Base-by-base conservation (phyloP, 2,113 vertebrate genomes). In the Nettapus auritus region DNA sequence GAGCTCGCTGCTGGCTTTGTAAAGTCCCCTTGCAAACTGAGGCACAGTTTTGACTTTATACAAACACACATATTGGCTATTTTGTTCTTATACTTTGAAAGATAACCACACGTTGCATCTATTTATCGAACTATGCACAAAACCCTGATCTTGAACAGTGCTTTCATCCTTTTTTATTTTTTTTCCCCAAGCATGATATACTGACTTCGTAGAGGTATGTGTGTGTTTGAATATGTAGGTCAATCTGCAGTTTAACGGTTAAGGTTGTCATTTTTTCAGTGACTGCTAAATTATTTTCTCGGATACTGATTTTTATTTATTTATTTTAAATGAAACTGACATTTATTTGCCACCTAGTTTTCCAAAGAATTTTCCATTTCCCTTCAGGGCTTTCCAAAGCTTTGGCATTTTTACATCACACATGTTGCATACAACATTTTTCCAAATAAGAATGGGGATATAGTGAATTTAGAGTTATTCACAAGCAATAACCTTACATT, bases 361-460 rank as follows among this genome's bases (percentile, higher is more conserved):
- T 80, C 33, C 14, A 28, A 70, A n/a, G 22, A 57, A 34, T 53
- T 44, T 88, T 73, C 25, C 13, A 18, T 55, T 76, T 86, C 78
- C 16, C 34, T 38, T 52, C 19, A 53, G 19, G 21, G 13, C 8
- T 77, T 80, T 82, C 55, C 38, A 86, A 73, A 89, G 8, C 3
- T 66, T 82, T 89, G 69, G 11, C 19, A 16, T 68, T 88, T 92
- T 82, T 79, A 28, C 6, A 1, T 73, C 8, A 5, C 20, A 3
- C 6, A 8, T 4, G 6, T 36, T 59, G 19, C 23, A 55, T 17
- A 4, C 17, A 46, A 48, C 13, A 5, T 36, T 73, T 79, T 83
- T 25, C 9, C 7, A 38, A 53, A 17, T 56, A 50, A 23, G 46
- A 33, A n/a, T 0, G 2, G 25, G 1, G 1, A 42, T 44, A 11